phyloP scores from a whole-genome alignment of 53 echinoderm and acorn worm species.

The Zoroaster sp. region DNA sequence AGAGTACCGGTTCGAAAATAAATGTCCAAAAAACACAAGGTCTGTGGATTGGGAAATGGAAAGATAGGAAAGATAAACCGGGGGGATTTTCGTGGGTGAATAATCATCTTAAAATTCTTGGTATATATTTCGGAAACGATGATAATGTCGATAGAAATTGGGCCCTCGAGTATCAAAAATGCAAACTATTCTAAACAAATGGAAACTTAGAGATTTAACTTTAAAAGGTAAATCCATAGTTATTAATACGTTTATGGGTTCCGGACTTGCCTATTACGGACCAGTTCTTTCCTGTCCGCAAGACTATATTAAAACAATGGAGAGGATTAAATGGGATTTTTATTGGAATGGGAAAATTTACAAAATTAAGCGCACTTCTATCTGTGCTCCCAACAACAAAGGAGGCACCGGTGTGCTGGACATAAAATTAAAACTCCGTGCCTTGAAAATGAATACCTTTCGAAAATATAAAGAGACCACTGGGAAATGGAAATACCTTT shows the following conservation, averaged over 20 bases:
- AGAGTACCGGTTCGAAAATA: neutral
- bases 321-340: neutral
- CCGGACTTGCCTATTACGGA: neutral
- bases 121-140: too few relatives aligned
- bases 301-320: neutral
- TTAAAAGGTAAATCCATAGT: too few relatives aligned
- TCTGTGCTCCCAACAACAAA: neutral
- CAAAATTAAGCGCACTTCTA: neutral
- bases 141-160: too few relatives aligned
- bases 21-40: too few relatives aligned
- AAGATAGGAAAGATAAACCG: too few relatives aligned
- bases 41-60: too few relatives aligned
- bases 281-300: neutral
- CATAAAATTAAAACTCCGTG: neutral
- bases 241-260: neutral
- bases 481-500: too few relatives aligned
- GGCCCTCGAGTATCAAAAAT: neutral
- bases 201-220: too few relatives aligned
- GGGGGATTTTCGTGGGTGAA: too few relatives aligned
- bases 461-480: too few relatives aligned
- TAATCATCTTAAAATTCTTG: too few relatives aligned
- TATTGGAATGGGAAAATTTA: neutral
- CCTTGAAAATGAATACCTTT: neutral
- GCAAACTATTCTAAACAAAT: neutral
- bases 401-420: neutral